These are phyloP conservation scores for Nesospiza acunhae DNA, from an alignment of 2,113 vertebrate genomes.

Conservation along the genomic window DNA sequence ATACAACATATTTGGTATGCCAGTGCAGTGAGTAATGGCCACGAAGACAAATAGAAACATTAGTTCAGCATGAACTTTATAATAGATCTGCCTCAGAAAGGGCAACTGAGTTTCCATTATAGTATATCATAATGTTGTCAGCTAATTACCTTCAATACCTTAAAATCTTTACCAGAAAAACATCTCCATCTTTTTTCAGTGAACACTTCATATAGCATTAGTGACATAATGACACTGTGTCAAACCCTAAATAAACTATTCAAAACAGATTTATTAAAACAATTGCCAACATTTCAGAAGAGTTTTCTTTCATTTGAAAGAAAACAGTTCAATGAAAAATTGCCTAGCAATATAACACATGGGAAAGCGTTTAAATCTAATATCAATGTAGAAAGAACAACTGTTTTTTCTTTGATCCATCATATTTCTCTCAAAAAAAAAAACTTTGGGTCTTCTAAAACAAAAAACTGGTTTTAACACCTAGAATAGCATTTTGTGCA, in stretches of 20 bases:
- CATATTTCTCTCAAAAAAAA: not conserved
- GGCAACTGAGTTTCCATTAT: not conserved
- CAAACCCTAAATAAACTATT: slow-evolving; percentile 2
- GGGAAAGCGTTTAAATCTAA: slow-evolving; percentile 27
- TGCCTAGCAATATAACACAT: not conserved
- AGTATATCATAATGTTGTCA: slow-evolving; percentile 20
- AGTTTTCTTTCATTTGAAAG: not conserved
- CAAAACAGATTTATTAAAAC: slow-evolving; percentile 27
- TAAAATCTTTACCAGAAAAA: slow-evolving; percentile 5
- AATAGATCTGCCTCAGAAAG: not conserved
- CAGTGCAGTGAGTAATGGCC: not conserved
- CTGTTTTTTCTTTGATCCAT: not conserved
- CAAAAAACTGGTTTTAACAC: not conserved
- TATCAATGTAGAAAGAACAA: not conserved
- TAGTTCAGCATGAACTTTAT: slow-evolving; percentile 24
- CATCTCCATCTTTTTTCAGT: not conserved
- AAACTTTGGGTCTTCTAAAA: not conserved
- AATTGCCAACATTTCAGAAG: slow-evolving; percentile 24
- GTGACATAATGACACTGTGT: not conserved
- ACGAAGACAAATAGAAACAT: slow-evolving; percentile 15
- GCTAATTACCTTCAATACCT: slow-evolving; percentile 9
- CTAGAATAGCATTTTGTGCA: not conserved
- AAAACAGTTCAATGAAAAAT: slow-evolving; percentile 49
- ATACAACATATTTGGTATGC: not conserved
- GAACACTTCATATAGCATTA: not conserved